Evolutionary conservation across 1,140 invertebrate genomes (phyloP).

Genomic region (Steinernema khuongi): DNA sequence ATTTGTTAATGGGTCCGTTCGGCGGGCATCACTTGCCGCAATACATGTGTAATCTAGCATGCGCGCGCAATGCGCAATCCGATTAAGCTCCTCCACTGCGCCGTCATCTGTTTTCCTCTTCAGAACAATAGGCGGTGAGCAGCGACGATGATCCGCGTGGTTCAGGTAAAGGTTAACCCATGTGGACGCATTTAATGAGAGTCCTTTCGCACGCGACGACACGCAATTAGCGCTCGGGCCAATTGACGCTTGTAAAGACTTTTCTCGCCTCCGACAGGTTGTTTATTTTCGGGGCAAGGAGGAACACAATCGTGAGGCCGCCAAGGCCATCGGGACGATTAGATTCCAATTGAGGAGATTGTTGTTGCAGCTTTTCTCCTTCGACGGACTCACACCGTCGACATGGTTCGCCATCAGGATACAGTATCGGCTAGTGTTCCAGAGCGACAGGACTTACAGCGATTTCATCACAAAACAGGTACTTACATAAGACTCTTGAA

Average conservation of each 20-base stretch:
- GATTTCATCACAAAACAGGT: conserved; percentile 10
- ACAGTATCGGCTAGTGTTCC: conserved; percentile 30
- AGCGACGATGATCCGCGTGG: not conserved
- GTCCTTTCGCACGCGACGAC: not conserved
- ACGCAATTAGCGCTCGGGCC: not conserved
- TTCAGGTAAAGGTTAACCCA: conserved; percentile 8
- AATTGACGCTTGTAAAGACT: not conserved
- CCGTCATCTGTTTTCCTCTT: not conserved
- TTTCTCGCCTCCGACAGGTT: not conserved
- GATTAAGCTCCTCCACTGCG: not conserved
- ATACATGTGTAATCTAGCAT: not conserved
- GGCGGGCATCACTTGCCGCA: not conserved
- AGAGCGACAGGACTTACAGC: not conserved
- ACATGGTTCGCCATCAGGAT: conserved; percentile 37
- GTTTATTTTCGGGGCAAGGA: not conserved
- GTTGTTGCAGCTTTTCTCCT: conserved; percentile 28
- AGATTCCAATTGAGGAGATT: no score
- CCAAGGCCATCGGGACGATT: no score
- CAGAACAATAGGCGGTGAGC: not conserved
- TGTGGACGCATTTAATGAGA: conserved; percentile 13
- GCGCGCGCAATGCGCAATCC: conserved; percentile 1
- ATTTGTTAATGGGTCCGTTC: not conserved
- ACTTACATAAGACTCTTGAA: not conserved
- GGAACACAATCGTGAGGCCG: not conserved
- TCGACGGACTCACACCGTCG: conserved; percentile 32